Conservation (phyloP, 2,888 invertebrate genomes). For the Aquatica leii region DNA sequence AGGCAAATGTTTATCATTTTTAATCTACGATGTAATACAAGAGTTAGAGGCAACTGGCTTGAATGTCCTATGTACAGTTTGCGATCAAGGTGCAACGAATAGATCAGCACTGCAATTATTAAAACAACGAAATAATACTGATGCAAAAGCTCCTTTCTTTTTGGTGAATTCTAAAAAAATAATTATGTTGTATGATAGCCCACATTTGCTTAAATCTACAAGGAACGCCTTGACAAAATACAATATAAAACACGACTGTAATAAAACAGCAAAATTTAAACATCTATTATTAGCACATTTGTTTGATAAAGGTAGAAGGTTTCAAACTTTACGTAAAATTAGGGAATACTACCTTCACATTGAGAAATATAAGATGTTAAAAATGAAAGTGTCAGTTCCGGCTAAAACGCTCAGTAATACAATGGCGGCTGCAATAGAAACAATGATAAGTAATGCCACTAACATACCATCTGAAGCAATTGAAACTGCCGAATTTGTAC, state of each 20-base stretch:
- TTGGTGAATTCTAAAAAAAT: slow-evolving; percentile 5
- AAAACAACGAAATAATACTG: background rate
- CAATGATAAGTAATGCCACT: background rate
- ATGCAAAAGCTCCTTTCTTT: no score
- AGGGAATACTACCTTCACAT: background rate
- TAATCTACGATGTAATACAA: background rate
- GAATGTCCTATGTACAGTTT: background rate
- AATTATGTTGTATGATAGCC: background rate
- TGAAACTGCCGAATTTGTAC: background rate
- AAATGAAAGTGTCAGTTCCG: slow-evolving; percentile 12
- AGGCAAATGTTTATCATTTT: background rate
- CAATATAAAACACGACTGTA: background rate
- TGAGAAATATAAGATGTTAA: background rate
- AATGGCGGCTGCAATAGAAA: background rate
- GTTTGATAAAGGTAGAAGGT: background rate
- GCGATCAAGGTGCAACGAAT: background rate
- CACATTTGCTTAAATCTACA: slow-evolving; percentile 2
- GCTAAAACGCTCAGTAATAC: background rate
- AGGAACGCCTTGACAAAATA: slow-evolving; percentile 3
- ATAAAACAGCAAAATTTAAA: background rate
- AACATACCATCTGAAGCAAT: background rate
- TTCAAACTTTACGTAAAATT: slow-evolving; percentile 7
- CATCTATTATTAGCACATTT: background rate
- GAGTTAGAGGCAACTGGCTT: background rate
- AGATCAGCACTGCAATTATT: background rate